Evolutionary conservation across 2,113 vertebrate genomes (phyloP), one percentile per base, ranked within the genome.

Genomic region (Syrmaticus mikado): DNA sequence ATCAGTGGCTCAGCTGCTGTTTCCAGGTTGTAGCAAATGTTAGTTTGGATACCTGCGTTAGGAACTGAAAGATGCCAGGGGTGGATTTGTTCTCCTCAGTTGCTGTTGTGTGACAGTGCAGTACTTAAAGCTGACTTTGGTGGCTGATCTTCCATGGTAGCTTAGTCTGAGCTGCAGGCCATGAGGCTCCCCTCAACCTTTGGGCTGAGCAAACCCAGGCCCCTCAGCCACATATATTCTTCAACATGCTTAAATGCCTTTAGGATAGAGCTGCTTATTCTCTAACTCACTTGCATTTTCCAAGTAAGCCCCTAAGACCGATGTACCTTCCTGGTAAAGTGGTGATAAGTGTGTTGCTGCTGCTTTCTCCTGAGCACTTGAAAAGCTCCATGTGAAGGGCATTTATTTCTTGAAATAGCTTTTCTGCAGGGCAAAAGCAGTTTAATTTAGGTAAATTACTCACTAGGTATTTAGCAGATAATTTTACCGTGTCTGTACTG

Each of bases 381-480:
- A 32, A 25, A 57, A 81, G 41, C 36, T 87, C 32, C 16, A 17
- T 62, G 52, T 53, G 50, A 58, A 67, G 43, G n/a, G 18, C 32
- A 13, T 58, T 53, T 78, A 53, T 70, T 86, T 92, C 72, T 60
- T 77, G 40, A 83, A 80, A 77, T 55, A 90, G 65, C 45, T 90
- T 86, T 94, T 77, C 64, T 80, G 30, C 48, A 43, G 10, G 64
- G 81, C 57, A 46, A 43, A 30, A 72, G 6, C 55, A 66, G 27
- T 74, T 90, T 43, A 46, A 79, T 94, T 92, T 92, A 66, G 61
- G 48, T 70, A 27, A 77, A 36, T 58, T 60, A 13, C 30, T 65
- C 21, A 3, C 67, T 79, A 32, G 82, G 70, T 41, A n/a, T 50
- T 70, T 73, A 34, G 32, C 68, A 70, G 55, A 13, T 80, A 71